These are phyloP conservation scores for Candidula unifasciata DNA, from an alignment of 2,888 invertebrate species.

Conservation along the genomic window DNA sequence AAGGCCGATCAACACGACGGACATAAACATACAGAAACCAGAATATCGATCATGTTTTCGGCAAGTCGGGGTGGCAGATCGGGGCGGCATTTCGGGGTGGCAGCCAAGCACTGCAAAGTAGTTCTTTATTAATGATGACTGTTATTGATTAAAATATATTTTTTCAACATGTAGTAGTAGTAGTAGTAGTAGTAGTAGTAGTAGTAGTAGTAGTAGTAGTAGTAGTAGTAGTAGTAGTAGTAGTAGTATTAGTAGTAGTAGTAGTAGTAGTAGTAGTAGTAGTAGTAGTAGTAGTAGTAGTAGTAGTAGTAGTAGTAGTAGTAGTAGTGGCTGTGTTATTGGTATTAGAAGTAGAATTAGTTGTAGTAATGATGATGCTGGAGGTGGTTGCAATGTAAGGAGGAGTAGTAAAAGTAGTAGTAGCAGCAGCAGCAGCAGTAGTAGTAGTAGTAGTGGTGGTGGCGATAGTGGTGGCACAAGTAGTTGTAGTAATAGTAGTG, in stretches of 20 bases:
- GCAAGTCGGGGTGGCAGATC: too few species aligned
- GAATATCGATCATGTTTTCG: too few species aligned
- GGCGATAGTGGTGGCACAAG: constrained; percentile 14
- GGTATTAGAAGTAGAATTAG: constrained; percentile 6
- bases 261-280: constrained; percentile 42
- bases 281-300: constrained; percentile 45
- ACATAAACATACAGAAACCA: too few species aligned
- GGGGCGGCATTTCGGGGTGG: too few species aligned
- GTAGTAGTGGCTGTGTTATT: constrained; percentile 17
- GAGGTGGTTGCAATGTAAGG: constrained; percentile 13
- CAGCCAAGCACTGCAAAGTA: too few species aligned
- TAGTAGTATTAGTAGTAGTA: neutral
- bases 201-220: constrained; percentile 33
- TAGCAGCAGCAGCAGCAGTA: constrained; percentile 16
- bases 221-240: constrained; percentile 31
- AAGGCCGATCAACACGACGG: too few species aligned
- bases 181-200: constrained; percentile 29
- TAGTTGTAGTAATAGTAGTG: constrained; percentile 11
- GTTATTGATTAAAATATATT: too few species aligned
- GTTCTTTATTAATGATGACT: too few species aligned
- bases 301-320: constrained; percentile 39
- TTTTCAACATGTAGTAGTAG: neutral
- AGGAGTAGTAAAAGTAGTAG: constrained; percentile 29
- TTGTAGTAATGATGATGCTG: constrained; percentile 7
- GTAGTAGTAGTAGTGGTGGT: constrained; percentile 7